Conservation (phyloP, 2,888 invertebrate species). For the Tiliacea citrago region DNA sequence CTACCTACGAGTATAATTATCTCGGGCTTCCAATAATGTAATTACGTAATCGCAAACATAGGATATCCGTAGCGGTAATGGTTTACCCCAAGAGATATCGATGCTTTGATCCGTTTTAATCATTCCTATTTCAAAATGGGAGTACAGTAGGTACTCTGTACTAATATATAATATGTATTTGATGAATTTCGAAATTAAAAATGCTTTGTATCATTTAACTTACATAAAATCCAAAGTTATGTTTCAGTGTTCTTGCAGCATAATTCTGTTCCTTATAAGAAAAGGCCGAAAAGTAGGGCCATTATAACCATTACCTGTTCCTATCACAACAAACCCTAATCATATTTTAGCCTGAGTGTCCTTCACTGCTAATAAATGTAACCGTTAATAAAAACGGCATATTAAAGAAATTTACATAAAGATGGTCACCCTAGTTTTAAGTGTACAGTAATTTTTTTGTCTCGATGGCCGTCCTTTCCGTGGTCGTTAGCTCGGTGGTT, state of each 20-base stretch:
- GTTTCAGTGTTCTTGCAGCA: too few relatives aligned
- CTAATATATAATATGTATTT: too few relatives aligned
- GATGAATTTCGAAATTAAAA: background rate
- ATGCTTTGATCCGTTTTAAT: conserved; percentile 16
- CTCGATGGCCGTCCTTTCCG: conserved; percentile 57
- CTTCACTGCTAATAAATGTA: conserved; percentile 38
- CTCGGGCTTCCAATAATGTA: conserved; percentile 28
- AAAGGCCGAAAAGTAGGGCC: background rate
- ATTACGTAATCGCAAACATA: conserved; percentile 32
- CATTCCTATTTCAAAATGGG: conserved; percentile 17
- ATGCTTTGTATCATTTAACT: too few relatives aligned
- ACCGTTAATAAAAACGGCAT: conserved; percentile 36
- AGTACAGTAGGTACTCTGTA: background rate
- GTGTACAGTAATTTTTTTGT: conserved; percentile 65
- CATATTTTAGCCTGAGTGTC: conserved; percentile 24
- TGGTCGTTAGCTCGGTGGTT: conserved; percentile 61
- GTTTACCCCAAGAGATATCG: conserved; percentile 25
- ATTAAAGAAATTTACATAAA: conserved; percentile 39
- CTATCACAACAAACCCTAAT: conserved; percentile 20
- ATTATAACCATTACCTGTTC: conserved; percentile 32
- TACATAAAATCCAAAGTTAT: too few relatives aligned
- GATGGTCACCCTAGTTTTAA: conserved; percentile 54
- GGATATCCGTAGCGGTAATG: conserved; percentile 47
- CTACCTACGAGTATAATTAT: conserved; percentile 9
- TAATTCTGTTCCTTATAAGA: background rate